Evolutionary conservation across 2,797 vertebrate species (phyloP), one percentile per base, ranked within the genome.

Genomic region (Danio choprae): DNA sequence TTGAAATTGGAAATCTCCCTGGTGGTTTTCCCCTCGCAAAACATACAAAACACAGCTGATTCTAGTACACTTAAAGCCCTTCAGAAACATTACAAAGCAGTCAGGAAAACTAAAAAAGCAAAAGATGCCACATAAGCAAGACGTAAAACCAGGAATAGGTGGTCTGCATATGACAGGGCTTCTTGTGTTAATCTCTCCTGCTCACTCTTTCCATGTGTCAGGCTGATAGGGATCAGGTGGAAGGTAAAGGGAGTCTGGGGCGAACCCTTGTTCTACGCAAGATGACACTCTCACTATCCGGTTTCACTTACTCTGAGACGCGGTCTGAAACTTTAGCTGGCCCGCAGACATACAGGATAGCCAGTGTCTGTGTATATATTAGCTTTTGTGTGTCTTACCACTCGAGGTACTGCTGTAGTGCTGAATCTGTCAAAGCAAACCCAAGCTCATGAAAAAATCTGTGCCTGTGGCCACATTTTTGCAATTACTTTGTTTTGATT

Each of bases 251-350:
- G 72, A 80, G 63, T 83, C 56, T 76, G 58, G 69, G 64, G 69
- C 74, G 74, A 85, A 80, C 77, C 81, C 84, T 86, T 82, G 74
- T 80, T 85, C 83, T 84, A 70, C 53, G 87, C 81, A 88, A 86
- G 82, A 60, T 67, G 83, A 88, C 70, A 88, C 68, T 73, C 36
- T 44, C 12, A 18, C 44, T 80, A 77, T 84, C 76, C 46, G 20
- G 68, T 85, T 81, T 85, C 85, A 83, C 68, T 81, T n/a, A 60
- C 67, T 72, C 63, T n/a, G 58, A 83, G 46, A 63, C 15, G 56
- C 60, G 62, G 38, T 73, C 46, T 20, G 62, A 79, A 79, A 83
- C 48, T 70, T 50, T 69, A 84, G 70, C 79, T 80, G 78, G 20
- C 69, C 46, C 41, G 13, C 72, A 48, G 55, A 59, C 44, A 36